Conservation (phyloP, 2,113 vertebrate genomes). For the Rutilus rutilus region DNA sequence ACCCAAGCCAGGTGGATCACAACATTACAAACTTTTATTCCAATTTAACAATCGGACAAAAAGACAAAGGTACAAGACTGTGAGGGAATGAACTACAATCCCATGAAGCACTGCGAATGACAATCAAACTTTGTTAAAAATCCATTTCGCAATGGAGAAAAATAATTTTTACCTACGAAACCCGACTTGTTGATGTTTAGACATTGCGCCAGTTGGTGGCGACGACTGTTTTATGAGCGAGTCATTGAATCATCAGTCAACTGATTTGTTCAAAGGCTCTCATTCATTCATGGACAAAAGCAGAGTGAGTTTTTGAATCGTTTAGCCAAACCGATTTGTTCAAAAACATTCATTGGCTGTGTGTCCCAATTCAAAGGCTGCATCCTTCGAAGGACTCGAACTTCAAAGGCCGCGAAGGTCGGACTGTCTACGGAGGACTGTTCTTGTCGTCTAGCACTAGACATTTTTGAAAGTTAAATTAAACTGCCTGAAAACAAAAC, state of each 20-base stretch:
- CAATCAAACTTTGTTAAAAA: not conserved
- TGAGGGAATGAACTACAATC: not conserved
- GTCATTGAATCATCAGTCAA: not conserved
- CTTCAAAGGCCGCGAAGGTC: too few relatives aligned
- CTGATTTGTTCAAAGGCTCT: not conserved
- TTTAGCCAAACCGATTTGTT: too few relatives aligned
- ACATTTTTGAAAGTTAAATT: too few relatives aligned
- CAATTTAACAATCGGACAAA: not conserved
- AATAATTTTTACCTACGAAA: not conserved
- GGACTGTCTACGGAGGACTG: too few relatives aligned
- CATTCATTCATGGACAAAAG: not conserved
- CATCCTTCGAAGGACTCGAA: too few relatives aligned
- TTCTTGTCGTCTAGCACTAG: too few relatives aligned
- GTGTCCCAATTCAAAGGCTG: too few relatives aligned
- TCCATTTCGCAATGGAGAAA: too few relatives aligned
- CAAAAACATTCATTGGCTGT: too few relatives aligned
- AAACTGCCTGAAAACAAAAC: too few relatives aligned
- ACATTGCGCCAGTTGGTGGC: not conserved
- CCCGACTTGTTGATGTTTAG: not conserved
- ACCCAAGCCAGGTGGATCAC: not conserved
- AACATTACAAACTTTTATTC: not conserved
- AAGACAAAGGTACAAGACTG: not conserved
- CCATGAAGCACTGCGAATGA: not conserved
- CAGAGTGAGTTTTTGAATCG: too few relatives aligned
- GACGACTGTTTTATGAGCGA: not conserved